Evolutionary conservation across 1,140 invertebrate species (phyloP).

Genomic region (Temnothorax curvispinosus): DNA sequence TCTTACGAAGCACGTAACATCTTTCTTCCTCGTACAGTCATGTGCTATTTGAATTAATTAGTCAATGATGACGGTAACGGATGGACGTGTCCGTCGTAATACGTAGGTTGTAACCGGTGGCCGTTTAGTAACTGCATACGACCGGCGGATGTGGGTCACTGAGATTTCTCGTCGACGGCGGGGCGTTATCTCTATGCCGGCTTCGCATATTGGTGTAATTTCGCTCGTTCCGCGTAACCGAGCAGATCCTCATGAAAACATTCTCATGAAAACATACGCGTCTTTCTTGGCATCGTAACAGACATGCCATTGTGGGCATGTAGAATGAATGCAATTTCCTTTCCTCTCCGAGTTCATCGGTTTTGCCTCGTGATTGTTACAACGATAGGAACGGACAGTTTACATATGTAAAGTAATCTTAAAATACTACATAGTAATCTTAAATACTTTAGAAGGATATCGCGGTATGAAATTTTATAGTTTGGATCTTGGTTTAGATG

Average conservation of each 20-base stretch:
- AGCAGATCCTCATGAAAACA: slow-evolving; percentile 39
- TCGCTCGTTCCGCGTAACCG: slow-evolving; percentile 13
- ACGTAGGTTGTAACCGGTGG: slow-evolving; percentile 30
- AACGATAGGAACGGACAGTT: background rate
- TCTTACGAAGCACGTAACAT: background rate
- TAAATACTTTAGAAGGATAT: background rate
- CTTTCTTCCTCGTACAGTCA: background rate
- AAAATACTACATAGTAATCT: background rate
- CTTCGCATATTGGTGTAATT: slow-evolving; percentile 46
- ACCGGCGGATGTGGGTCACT: slow-evolving; percentile 57
- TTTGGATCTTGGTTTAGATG: background rate
- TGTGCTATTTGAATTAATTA: slow-evolving; percentile 44
- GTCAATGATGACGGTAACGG: background rate
- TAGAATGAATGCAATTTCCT: background rate
- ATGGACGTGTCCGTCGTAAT: background rate
- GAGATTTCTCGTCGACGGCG: slow-evolving; percentile 37
- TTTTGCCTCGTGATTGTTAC: background rate
- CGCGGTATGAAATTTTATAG: background rate
- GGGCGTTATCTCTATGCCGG: slow-evolving; percentile 53
- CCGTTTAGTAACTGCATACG: slow-evolving; percentile 40
- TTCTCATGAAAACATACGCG: slow-evolving; percentile 3
- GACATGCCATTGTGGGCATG: background rate
- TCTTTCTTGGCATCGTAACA: slow-evolving; percentile 18
- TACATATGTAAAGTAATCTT: background rate
- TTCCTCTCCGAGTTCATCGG: background rate